Percentiles rank a stretch among this genome's conserved stretches.
phyloP scores from a whole-genome alignment of 2,888 invertebrate species.

The Cheilosia variabilis region DNA sequence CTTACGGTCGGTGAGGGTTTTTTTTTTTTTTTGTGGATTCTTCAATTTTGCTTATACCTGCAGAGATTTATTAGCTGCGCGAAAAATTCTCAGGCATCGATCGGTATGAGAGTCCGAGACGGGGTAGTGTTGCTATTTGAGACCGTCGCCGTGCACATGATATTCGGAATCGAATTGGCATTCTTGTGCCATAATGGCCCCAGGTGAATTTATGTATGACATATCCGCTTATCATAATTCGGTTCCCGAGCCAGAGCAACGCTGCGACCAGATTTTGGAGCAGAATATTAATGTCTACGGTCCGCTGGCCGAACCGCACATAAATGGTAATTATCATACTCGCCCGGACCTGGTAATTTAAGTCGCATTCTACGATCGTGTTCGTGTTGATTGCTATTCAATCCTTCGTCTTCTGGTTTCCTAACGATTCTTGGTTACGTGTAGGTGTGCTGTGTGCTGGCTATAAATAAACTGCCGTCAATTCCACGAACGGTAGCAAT shows the following conservation, averaged over 20 bases:
- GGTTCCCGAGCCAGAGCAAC: conserved; percentile 54
- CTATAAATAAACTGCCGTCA: conserved; percentile 71
- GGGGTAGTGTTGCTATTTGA: conserved; percentile 6
- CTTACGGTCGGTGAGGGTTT: conserved; percentile 21
- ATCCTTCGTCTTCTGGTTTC: conserved; percentile 63
- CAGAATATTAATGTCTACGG: conserved; percentile 62
- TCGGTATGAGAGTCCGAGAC: conserved; percentile 40
- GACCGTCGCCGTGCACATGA: conserved; percentile 31
- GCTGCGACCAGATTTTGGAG: conserved; percentile 60
- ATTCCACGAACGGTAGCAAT: conserved; percentile 72
- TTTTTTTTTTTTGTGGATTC: conserved; percentile 13
- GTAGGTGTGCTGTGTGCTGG: conserved; percentile 58
- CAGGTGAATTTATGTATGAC: conserved; percentile 71
- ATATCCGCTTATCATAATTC: conserved; percentile 75
- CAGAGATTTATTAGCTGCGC: conserved; percentile 65
- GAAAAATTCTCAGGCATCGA: conserved; percentile 71
- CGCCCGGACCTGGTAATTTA: conserved; percentile 66
- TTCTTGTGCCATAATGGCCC: conserved; percentile 64
- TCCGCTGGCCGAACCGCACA: conserved; percentile 18
- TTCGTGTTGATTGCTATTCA: conserved; percentile 68
- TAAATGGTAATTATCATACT: conserved; percentile 66
- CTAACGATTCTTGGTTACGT: conserved; percentile 62
- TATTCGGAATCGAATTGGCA: conserved; percentile 64
- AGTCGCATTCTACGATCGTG: conserved; percentile 56
- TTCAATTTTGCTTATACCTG: conserved; percentile 18